A percentile compares a stretch with the other conserved stretches of the same genome.
Evolutionary conservation across 2,113 vertebrate species (phyloP).

Genomic region (Archilochus colubris): DNA sequence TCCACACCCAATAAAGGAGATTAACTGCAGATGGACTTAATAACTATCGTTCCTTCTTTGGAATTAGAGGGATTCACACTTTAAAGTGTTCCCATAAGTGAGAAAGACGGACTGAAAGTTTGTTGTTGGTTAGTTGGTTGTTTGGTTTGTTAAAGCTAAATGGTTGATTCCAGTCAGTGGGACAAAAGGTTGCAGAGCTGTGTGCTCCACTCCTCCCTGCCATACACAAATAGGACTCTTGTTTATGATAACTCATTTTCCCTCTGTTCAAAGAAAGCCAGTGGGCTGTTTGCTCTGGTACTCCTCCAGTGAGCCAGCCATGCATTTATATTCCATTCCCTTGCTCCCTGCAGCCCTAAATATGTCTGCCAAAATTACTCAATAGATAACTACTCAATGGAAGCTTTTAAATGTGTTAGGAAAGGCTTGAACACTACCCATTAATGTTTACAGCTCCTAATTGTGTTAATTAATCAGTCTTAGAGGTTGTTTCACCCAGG

Average conservation of each 20-base stretch:
- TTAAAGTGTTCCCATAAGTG: not conserved
- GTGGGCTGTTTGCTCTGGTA: not conserved
- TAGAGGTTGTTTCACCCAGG: not conserved
- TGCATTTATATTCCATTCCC: not conserved
- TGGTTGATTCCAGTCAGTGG: not conserved
- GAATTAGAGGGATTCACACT: constrained; percentile 18
- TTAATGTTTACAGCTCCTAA: constrained; percentile 65
- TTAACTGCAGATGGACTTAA: constrained; percentile 61
- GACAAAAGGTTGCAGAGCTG: not conserved
- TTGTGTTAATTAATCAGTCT: constrained; percentile 62
- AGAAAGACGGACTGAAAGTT: not conserved
- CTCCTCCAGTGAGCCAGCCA: not conserved
- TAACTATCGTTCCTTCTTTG: constrained; percentile 6
- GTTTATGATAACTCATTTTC: constrained; percentile 15
- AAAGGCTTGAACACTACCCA: constrained; percentile 15
- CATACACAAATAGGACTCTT: not conserved
- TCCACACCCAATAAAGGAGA: constrained; percentile 74
- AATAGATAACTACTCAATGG: not conserved
- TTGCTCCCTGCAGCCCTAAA: constrained; percentile 9
- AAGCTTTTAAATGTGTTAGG: constrained; percentile 9
- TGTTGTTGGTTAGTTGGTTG: too few relatives aligned
- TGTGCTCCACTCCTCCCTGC: not conserved
- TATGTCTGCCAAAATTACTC: constrained; percentile 31
- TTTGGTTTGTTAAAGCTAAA: not conserved
- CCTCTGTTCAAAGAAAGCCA: not conserved